Evolutionary conservation across 2,888 invertebrate species (phyloP), one percentile per base, ranked within the genome.

Genomic region (Gonocerus acuteangulatus): DNA sequence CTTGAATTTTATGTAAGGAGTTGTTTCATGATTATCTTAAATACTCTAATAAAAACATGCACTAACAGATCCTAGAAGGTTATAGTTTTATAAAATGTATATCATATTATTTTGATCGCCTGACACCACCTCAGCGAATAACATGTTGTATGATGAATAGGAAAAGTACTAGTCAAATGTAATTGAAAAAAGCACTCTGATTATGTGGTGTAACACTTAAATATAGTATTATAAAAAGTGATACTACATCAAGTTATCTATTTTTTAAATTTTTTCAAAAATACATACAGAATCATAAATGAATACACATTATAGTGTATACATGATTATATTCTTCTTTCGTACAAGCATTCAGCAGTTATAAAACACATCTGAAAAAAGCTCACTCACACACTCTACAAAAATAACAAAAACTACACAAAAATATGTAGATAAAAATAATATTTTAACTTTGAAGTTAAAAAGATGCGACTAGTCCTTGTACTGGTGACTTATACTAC

Each of bases 381-480:
- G 57, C 57, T 57, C 57, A 47, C 57, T 45, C 57, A 15, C 57
- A 45, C 57, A 57, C 47, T 45, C 57, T 57, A 59, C 39, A 59
- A 48, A 59, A 48, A 59, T 59, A 59, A 59, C 59, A 48, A 59
- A 48, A 59, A 48, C 48, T 59, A 59, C 48, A 59, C 48, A 59
- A 36, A 48, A 59, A 48, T 59, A 59, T 59, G 48, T 48, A 48
- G 48, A 59, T 48, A 59, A 59, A 58, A 59, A 59, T 59, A 59
- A 59, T 59, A 59, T 59, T 48, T 59, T 59, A 59, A 48, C 59
- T 59, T 48, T 59, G 36, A 59, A 48, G 48, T 48, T 59, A 59
- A 59, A 58, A 59, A 59, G 48, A 11, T 59, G 59, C 59, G 59
- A 59, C 59, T 59, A 59, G 59, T 48, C 48, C 48, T 57, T 57